Percentiles rank a stretch among this genome's conserved stretches.
These are phyloP conservation scores for Latrodectus geometricus DNA, from an alignment of 1,140 invertebrate species.

Conservation along the genomic window DNA sequence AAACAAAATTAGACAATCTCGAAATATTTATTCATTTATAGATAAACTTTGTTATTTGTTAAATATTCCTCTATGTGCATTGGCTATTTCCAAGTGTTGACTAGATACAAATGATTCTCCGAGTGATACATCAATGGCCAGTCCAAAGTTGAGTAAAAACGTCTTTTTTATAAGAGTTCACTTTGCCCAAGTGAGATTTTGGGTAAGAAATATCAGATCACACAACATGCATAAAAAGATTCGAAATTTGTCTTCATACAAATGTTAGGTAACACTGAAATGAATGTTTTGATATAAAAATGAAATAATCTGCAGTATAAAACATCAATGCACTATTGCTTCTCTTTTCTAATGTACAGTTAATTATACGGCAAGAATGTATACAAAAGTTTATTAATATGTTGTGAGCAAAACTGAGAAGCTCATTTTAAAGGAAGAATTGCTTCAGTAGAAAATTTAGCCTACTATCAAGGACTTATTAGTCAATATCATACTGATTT, in stretches of 20 bases:
- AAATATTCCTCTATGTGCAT: conserved; percentile 20
- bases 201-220: neutral
- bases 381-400: neutral
- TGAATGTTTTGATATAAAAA: neutral
- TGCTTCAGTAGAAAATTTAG: neutral
- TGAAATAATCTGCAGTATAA: neutral
- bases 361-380: neutral
- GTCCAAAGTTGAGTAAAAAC: neutral
- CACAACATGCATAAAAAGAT: neutral
- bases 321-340: neutral
- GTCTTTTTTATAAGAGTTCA: neutral
- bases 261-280: neutral
- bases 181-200: neutral
- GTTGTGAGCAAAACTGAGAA: neutral
- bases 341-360: neutral
- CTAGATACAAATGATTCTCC: conserved; percentile 47
- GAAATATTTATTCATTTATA: conserved; percentile 20
- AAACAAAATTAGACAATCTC: too few relatives aligned
- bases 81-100: conserved; percentile 49
- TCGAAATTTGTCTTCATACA: neutral
- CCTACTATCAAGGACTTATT: too few relatives aligned
- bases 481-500: neutral
- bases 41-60: conserved; percentile 5
- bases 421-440: neutral
- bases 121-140: neutral